Percentiles rank a stretch among this genome's conserved stretches.
phyloP scores from a whole-genome alignment of 2,797 vertebrate species.

The Jordanella pulchra region DNA sequence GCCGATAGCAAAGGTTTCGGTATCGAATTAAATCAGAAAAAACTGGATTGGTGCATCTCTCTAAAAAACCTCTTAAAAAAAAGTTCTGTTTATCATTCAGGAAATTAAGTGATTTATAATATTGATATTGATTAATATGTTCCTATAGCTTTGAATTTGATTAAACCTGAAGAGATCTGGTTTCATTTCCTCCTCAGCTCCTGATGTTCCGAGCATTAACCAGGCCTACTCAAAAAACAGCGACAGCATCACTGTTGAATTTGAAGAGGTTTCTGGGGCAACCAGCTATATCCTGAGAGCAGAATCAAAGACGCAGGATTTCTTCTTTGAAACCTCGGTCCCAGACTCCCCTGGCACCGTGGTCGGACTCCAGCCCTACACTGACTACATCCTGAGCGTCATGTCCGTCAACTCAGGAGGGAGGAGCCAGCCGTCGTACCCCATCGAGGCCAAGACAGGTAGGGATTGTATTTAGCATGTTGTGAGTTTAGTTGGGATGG shows the following conservation, averaged over 20 bases:
- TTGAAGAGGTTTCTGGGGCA: constrained; percentile 83
- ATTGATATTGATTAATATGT: too few relatives aligned
- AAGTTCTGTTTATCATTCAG: too few relatives aligned
- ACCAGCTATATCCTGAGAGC: constrained; percentile 85
- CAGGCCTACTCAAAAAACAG: constrained; percentile 90
- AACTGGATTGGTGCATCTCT: too few relatives aligned
- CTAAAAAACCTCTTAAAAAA: too few relatives aligned
- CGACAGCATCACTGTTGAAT: constrained; percentile 90
- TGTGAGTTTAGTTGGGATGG: constrained; percentile 40
- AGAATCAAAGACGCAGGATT: constrained; percentile 66
- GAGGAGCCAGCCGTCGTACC: constrained; percentile 86
- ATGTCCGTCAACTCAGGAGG: constrained; percentile 85
- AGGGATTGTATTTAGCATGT: constrained; percentile 21
- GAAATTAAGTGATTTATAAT: too few relatives aligned
- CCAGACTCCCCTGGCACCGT: constrained; percentile 83
- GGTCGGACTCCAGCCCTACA: constrained; percentile 81
- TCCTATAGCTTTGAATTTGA: too few relatives aligned
- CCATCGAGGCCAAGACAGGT: constrained; percentile 86
- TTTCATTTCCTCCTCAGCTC: constrained; percentile 74
- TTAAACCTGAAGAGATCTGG: neutral
- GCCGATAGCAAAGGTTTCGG: too few relatives aligned
- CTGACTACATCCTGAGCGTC: constrained; percentile 84
- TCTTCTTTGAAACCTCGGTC: constrained; percentile 82
- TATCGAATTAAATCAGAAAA: too few relatives aligned
- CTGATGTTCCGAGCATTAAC: constrained; percentile 83